Evolutionary conservation across 2,888 invertebrate species (phyloP), one percentile per base, ranked within the genome.

Genomic region (Diogma glabrata): DNA sequence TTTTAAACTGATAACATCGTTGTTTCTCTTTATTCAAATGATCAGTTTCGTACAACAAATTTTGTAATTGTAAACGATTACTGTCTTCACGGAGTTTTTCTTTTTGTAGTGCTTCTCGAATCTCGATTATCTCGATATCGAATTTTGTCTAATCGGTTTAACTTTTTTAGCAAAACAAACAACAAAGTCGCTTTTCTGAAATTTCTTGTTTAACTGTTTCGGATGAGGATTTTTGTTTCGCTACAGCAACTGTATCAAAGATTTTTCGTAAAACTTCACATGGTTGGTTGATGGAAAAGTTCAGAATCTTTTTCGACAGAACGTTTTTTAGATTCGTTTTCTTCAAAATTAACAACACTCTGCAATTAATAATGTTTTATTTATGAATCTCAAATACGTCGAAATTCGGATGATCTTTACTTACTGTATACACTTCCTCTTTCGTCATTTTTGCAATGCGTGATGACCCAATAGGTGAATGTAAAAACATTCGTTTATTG

Each of bases 21-120:
- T 87, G 82, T n/a, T 92, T 91, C 76, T 96, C 95, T 60, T 91
- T 90, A 59, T 91, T 86, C 17, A 96, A 74, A 72, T 96, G 93
- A 64, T 90, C 86, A 8, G 89, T 84, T 75, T 96, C 96, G 67
- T 96, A 96, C 5, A 94, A 72, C 48, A 96, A 75, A 72, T 96
- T 96, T 70, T 96, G 94, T 51, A 94, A 74, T 59, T 90, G 87
- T 49, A 96, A 71, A 64, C 94, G 87, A 58, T 88, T 87, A 51
- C 86, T 86, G 63, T 96, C 95, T 0, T 94, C 91, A 58, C 84
- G 82, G 60, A 86, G 84, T 65, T 93, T 93, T 57, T 89, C 89
- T 60, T 82, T 79, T 59, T 82, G 82, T 5, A 93, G 73, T 12
- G 80, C 78, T 68, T 94, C 93, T 60, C 84, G 78, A 20, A 81